A percentile compares a stretch with the other conserved stretches of the same genome.
These are phyloP conservation scores for Nomada lathburiana DNA, from an alignment of 2,888 invertebrate species.

Conservation along the genomic window DNA sequence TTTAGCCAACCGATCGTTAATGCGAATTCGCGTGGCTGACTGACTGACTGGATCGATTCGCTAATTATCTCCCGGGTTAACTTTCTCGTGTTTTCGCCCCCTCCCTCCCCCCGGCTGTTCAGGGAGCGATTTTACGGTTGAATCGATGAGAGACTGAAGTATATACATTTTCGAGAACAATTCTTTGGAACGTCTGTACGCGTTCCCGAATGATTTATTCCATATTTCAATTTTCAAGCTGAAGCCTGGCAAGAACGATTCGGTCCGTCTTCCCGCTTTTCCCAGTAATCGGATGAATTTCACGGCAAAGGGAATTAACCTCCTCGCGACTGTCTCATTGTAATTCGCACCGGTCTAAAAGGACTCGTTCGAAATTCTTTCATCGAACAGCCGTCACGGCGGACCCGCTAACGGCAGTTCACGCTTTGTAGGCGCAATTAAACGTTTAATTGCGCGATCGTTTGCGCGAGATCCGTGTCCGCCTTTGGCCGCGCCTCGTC, in stretches of 20 bases:
- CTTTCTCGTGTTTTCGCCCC: constrained; percentile 52
- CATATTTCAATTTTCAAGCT: neutral
- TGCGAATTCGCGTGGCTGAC: constrained; percentile 57
- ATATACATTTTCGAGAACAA: no score
- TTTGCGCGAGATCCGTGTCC: constrained; percentile 20
- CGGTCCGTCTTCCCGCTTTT: neutral
- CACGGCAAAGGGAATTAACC: neutral
- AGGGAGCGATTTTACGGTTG: constrained; percentile 18
- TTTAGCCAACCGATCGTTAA: constrained; percentile 65
- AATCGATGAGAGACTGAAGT: neutral
- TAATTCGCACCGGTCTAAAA: neutral
- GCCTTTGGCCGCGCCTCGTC: constrained; percentile 20
- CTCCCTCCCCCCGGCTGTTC: neutral
- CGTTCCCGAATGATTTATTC: neutral
- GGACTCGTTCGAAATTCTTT: constrained; percentile 15
- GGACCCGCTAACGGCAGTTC: neutral
- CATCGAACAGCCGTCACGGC: neutral
- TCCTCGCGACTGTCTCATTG: constrained; percentile 4
- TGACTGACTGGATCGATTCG: constrained; percentile 58
- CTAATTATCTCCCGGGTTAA: constrained; percentile 62
- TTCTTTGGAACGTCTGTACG: neutral
- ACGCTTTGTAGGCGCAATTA: constrained; percentile 44
- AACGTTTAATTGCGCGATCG: constrained; percentile 40
- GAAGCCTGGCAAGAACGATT: no score
- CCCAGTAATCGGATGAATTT: neutral